Percentiles rank a stretch among this genome's conserved stretches.
phyloP scores from a whole-genome alignment of 2,888 invertebrate species.

The Mantis religiosa region DNA sequence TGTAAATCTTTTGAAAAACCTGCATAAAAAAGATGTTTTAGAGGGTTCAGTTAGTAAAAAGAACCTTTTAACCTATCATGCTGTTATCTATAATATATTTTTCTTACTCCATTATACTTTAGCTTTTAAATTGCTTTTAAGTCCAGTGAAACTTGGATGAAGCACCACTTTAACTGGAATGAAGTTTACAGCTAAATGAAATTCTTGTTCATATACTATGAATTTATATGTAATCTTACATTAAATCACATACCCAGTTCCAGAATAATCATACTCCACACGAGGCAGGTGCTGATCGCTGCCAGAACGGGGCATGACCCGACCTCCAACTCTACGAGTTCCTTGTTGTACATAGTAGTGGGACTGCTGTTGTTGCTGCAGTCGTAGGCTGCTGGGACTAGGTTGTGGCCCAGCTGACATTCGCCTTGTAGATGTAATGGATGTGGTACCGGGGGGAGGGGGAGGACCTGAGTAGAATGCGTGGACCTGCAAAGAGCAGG shows the following conservation, averaged over 20 bases:
- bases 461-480: slow-evolving; percentile 69
- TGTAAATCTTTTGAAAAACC: too few relatives aligned
- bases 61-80: too few relatives aligned
- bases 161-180: too few relatives aligned
- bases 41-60: too few relatives aligned
- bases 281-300: slow-evolving; percentile 87
- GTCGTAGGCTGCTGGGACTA: slow-evolving; percentile 39
- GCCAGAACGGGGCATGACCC: slow-evolving; percentile 72
- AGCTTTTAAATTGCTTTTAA: too few relatives aligned
- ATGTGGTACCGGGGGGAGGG: slow-evolving; percentile 47
- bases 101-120: too few relatives aligned
- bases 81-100: too few relatives aligned
- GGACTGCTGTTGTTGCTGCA: slow-evolving; percentile 3
- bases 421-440: slow-evolving; percentile 44
- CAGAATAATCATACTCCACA: slow-evolving; percentile 60
- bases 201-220: too few relatives aligned
- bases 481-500: slow-evolving; percentile 57
- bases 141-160: too few relatives aligned
- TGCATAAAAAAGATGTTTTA: too few relatives aligned
- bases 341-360: slow-evolving; percentile 16
- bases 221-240: too few relatives aligned
- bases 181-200: too few relatives aligned
- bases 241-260: background rate
- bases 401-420: slow-evolving; percentile 66
- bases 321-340: slow-evolving; percentile 21